Base-by-base conservation (phyloP, 1,140 invertebrate genomes). In the Ganaspis sp. region DNA sequence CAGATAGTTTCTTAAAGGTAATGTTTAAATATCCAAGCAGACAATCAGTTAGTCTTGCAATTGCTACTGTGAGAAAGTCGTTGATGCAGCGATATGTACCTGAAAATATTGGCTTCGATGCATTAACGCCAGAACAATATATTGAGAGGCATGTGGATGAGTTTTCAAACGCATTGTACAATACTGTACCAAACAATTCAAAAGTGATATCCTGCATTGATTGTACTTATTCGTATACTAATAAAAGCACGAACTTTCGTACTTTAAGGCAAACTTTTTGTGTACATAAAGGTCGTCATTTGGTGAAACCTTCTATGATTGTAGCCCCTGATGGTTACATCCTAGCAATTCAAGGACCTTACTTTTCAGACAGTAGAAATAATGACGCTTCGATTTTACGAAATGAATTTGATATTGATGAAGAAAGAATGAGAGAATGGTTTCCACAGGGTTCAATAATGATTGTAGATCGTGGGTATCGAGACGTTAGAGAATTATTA, bases 11-110 rank as follows among this genome's bases (percentile, higher is more conserved):
- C 42, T 19, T 71, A 4, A 38, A 21, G n/a, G 4, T 19, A 3
- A 38, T 71, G 34, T 71, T 71, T 42, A n/a, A 71, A 9, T 70
- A 70, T 38, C 23, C 37, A n/a, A 21, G 29, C 19, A 70, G 69
- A 40, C 69, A 70, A 38, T 29, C 69, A 21, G 37, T 38, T 40
- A 70, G 69, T 40, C 9, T 70, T 4, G 34, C 37, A 19, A 70
- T 40, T 37, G 9, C 37, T 5, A 70, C 69, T 37, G 69, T 70
- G 9, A 70, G 69, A 19, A 1, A 70, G 37, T 70, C 69, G 2
- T 23, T 70, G n/a, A 42, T 37, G 17, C 17, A n/a, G n/a, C 4
- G 69, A 38, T 40, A 40, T 70, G 37, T 38, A 40, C 26, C 26
- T 8, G 6, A 9, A 19, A 40, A 70, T 70, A 70, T 70, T 37